Conservation (phyloP, 1,140 invertebrate genomes). For the Archivesica marissinica region DNA sequence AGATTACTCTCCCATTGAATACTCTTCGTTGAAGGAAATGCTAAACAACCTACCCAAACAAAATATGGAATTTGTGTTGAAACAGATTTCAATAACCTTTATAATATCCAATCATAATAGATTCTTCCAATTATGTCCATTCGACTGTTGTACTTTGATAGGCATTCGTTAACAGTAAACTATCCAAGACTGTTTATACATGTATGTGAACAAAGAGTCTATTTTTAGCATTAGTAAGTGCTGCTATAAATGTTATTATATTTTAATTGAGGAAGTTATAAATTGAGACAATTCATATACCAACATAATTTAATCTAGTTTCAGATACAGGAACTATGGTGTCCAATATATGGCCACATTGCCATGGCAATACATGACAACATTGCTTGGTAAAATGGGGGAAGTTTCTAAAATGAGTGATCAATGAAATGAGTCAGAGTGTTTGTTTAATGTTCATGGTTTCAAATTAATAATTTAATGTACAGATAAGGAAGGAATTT, state of each 20-base stretch:
- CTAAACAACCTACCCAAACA: slow-evolving; percentile 13
- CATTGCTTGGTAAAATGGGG: background rate
- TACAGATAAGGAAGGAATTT: too few species aligned
- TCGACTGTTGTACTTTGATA: background rate
- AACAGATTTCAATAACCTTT: background rate
- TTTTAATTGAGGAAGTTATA: too few species aligned
- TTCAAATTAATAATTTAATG: too few species aligned
- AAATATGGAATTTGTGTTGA: slow-evolving; percentile 28
- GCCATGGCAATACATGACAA: too few species aligned
- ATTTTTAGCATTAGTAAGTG: background rate
- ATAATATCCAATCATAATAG: background rate
- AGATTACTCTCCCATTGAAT: background rate
- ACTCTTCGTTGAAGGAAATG: background rate
- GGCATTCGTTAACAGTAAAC: background rate
- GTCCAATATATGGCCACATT: too few species aligned
- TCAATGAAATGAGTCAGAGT: background rate
- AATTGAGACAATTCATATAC: too few species aligned
- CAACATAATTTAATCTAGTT: too few species aligned
- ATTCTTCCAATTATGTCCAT: background rate
- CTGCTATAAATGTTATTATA: background rate
- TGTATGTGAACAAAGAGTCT: background rate
- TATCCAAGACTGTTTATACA: background rate
- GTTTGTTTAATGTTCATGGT: too few species aligned
- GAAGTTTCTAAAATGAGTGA: background rate
- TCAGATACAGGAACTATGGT: too few species aligned